Conservation (phyloP, 2,113 vertebrate genomes). For the Mesembrinibis cayennensis region DNA sequence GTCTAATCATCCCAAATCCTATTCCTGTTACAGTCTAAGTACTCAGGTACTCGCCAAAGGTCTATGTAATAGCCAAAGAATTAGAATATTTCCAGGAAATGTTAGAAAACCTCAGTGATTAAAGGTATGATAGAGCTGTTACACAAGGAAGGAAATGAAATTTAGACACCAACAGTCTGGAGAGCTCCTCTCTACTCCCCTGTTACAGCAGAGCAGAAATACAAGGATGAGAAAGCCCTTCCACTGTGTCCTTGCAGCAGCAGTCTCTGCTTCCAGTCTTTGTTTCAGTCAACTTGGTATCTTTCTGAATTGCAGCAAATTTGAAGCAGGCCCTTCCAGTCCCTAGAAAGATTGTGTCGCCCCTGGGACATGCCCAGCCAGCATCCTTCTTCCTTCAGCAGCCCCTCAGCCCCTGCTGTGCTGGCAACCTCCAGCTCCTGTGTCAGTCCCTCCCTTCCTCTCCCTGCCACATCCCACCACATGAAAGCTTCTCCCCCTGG, state of each 20-base stretch:
- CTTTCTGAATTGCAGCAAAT: neutral
- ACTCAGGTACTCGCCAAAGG: neutral
- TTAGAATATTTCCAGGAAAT: neutral
- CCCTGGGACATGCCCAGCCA: rapidly evolving
- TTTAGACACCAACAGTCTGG: rapidly evolving
- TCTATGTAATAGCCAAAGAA: neutral
- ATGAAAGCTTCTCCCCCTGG: neutral
- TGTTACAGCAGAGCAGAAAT: neutral
- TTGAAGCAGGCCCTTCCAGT: neutral
- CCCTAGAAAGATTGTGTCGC: neutral
- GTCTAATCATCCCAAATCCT: neutral
- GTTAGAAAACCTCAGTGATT: neutral
- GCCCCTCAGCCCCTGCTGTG: rapidly evolving
- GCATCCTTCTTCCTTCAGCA: neutral
- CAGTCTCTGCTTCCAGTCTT: neutral
- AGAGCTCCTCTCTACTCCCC: neutral
- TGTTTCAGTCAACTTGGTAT: neutral
- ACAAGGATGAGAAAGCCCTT: neutral
- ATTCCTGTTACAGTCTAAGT: neutral
- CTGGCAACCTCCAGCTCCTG: neutral
- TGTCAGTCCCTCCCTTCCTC: neutral
- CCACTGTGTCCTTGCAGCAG: neutral
- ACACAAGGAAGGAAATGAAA: neutral
- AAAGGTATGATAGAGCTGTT: neutral
- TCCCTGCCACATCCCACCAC: neutral